These are phyloP conservation scores for Melitaea cinxia DNA, from an alignment of 1,140 invertebrate species.

Conservation along the genomic window DNA sequence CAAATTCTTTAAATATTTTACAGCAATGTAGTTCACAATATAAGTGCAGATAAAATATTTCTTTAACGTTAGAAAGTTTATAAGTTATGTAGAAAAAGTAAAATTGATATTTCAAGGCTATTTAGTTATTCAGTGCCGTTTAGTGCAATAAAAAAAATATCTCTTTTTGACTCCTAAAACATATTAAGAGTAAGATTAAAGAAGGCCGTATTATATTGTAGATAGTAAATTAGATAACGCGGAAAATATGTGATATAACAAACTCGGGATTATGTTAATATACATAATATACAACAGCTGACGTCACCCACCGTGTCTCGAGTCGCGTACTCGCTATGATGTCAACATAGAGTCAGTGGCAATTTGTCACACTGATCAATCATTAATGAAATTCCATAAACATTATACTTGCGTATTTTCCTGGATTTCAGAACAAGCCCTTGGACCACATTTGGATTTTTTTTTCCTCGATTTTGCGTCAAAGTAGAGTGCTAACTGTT, in stretches of 20 bases:
- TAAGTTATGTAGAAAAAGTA: too few relatives aligned
- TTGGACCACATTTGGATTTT: conserved; percentile 4
- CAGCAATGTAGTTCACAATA: too few relatives aligned
- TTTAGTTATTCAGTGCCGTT: too few relatives aligned
- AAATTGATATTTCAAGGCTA: too few relatives aligned
- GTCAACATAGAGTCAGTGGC: not conserved
- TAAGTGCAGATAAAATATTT: too few relatives aligned
- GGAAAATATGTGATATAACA: conserved; percentile 44
- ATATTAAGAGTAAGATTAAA: not conserved
- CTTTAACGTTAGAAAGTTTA: too few relatives aligned
- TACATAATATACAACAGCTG: conserved; percentile 49
- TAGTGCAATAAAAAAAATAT: not conserved
- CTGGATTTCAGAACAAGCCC: conserved; percentile 18
- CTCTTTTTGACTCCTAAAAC: not conserved
- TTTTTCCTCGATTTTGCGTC: not conserved
- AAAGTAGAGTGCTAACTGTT: not conserved
- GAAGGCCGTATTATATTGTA: conserved; percentile 1
- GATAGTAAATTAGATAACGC: conserved; percentile 39
- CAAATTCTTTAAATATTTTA: too few relatives aligned
- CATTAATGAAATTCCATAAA: conserved; percentile 40
- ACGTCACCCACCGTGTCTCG: too few relatives aligned
- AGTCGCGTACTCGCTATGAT: too few relatives aligned
- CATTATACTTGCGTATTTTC: conserved; percentile 31
- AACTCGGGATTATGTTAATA: conserved; percentile 62
- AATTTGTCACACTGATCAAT: conserved; percentile 28